Percentiles rank a stretch among this genome's conserved stretches.
Evolutionary conservation across 2,888 invertebrate genomes (phyloP).

Genomic region (Lomographa bimaculata): DNA sequence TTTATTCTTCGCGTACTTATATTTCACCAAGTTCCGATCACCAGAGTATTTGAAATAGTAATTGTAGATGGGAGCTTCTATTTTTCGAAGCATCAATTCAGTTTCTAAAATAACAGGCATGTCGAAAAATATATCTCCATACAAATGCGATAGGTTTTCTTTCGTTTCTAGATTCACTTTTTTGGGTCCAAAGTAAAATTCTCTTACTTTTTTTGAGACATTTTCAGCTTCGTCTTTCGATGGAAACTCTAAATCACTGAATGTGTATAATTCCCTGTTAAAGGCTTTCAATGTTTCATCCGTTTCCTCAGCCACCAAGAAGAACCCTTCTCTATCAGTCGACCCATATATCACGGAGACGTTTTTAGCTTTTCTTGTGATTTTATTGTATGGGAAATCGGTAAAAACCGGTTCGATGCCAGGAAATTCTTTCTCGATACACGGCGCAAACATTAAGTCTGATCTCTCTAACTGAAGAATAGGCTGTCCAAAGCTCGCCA

Average conservation of each 20-base stretch:
- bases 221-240: conserved; percentile 41
- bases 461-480: conserved; percentile 7
- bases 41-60: conserved; percentile 58
- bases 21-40: conserved; percentile 51
- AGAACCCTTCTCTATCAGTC: conserved; percentile 54
- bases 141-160: conserved; percentile 49
- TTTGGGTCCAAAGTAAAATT: conserved; percentile 68
- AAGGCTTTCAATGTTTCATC: conserved; percentile 38
- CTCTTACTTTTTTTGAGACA: conserved; percentile 45
- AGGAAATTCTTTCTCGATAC: conserved; percentile 52
- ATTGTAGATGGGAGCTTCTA: conserved; percentile 49
- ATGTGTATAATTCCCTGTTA: conserved; percentile 47
- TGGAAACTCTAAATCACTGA: conserved; percentile 54
- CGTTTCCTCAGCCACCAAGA: conserved; percentile 42
- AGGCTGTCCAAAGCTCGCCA: neutral
- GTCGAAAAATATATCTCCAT: conserved; percentile 56
- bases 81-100: conserved; percentile 38
- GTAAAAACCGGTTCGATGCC: conserved; percentile 50
- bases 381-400: conserved; percentile 55
- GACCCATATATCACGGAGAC: conserved; percentile 44
- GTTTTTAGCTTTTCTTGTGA: conserved; percentile 42
- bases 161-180: conserved; percentile 54
- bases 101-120: conserved; percentile 50
- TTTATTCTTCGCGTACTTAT: conserved; percentile 30
- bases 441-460: conserved; percentile 51